Evolutionary conservation across 2,888 invertebrate species (phyloP).

Genomic region (Agrochola circellaris): DNA sequence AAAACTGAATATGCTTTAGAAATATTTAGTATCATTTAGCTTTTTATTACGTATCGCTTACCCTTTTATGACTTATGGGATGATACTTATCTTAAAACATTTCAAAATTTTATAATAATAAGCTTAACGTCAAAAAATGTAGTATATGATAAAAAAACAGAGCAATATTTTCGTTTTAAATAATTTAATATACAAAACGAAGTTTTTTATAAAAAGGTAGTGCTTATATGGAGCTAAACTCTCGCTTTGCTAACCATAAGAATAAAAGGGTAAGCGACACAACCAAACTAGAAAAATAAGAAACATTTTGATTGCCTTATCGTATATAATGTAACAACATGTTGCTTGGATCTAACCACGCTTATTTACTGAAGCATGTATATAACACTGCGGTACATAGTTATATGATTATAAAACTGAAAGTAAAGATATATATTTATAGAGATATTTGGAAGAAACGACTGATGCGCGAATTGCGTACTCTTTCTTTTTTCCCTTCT

Average conservation of each 20-base stretch:
- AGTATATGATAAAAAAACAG: neutral
- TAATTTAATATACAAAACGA: neutral
- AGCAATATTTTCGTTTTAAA: neutral
- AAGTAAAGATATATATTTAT: constrained; percentile 71
- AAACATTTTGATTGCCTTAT: constrained; percentile 57
- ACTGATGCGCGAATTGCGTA: constrained; percentile 90
- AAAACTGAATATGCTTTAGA: constrained; percentile 60
- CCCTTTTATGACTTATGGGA: constrained; percentile 49
- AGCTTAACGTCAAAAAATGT: neutral
- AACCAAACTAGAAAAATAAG: constrained; percentile 27
- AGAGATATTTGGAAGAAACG: constrained; percentile 86
- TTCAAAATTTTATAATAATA: neutral
- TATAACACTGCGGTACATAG: constrained; percentile 69
- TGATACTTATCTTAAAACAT: neutral
- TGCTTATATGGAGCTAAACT: neutral
- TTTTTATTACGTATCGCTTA: constrained; percentile 57
- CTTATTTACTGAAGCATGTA: constrained; percentile 66
- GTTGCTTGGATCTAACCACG: constrained; percentile 67
- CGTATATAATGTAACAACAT: constrained; percentile 53
- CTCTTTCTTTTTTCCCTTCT: constrained; percentile 89
- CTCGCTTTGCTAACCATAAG: neutral
- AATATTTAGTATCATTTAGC: constrained; percentile 46
- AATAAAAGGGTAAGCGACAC: constrained; percentile 43
- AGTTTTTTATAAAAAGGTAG: neutral
- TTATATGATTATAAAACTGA: constrained; percentile 66